These are phyloP conservation scores for Rhadina sibilatrix DNA, from an alignment of 2,113 vertebrate species.

Conservation along the genomic window DNA sequence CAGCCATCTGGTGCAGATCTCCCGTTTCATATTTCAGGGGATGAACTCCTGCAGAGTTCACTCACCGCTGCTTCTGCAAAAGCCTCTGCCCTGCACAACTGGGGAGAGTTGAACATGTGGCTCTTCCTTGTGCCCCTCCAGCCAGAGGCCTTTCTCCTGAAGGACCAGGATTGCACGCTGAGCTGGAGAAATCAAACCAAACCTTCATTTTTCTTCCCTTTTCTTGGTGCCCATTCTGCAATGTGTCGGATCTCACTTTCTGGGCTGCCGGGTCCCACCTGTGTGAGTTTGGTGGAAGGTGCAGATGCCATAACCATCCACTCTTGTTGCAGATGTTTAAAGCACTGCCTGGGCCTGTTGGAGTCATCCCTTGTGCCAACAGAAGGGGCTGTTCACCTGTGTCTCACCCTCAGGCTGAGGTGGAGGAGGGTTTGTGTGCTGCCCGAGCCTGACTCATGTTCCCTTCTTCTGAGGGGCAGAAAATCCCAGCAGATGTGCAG, in stretches of 20 bases:
- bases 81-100: neutral
- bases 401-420: neutral
- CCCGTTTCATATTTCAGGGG: slow-evolving; percentile 45
- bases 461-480: neutral
- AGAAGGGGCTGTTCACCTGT: neutral
- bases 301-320: neutral
- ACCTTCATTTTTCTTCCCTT: neutral
- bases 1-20: slow-evolving; percentile 47
- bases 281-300: neutral
- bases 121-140: neutral
- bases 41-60: slow-evolving; percentile 50
- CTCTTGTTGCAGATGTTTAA: neutral
- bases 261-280: neutral
- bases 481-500: neutral
- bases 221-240: neutral
- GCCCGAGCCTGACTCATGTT: accelerated
- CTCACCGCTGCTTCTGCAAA: neutral
- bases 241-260: neutral
- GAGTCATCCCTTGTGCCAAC: neutral
- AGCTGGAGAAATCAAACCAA: neutral
- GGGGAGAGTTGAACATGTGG: neutral
- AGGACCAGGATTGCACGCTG: neutral
- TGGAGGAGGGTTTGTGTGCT: neutral
- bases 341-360: neutral
- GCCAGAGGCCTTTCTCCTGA: neutral